Conservation (phyloP, 2,113 vertebrate species). For the Otus sunia region DNA sequence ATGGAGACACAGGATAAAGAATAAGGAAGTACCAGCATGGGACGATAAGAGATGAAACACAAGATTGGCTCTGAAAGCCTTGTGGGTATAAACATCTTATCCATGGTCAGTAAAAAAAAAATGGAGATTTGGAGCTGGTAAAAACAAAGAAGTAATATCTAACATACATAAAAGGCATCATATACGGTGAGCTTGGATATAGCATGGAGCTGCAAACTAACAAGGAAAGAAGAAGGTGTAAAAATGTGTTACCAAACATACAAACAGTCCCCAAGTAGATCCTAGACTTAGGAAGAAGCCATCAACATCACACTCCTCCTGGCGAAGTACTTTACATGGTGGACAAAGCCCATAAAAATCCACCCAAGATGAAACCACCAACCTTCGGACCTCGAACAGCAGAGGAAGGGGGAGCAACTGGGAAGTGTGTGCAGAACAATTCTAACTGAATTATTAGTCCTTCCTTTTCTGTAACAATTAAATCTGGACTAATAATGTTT, state of each 20-base stretch:
- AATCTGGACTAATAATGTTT: not conserved
- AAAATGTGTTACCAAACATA: not conserved
- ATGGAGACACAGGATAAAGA: not conserved
- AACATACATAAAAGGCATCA: not conserved
- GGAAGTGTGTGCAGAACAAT: not conserved
- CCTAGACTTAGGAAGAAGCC: not conserved
- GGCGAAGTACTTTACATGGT: not conserved
- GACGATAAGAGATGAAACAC: not conserved
- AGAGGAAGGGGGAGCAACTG: not conserved
- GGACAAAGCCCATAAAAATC: not conserved
- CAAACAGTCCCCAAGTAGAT: not conserved
- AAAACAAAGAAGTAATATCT: not conserved
- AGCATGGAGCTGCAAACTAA: not conserved
- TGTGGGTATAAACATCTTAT: not conserved
- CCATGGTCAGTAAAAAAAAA: not conserved
- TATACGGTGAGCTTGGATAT: not conserved
- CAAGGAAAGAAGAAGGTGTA: not conserved
- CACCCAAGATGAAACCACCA: not conserved
- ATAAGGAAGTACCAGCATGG: not conserved
- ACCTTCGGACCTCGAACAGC: not conserved
- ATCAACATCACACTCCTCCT: not conserved
- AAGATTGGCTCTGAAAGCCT: not conserved
- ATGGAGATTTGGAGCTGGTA: not conserved
- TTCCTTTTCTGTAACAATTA: not conserved
- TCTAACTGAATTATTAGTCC: not conserved